Evolutionary conservation across 2,113 vertebrate species (phyloP), one percentile per base, ranked within the genome.

Genomic region (Oreochromis spilurus): DNA sequence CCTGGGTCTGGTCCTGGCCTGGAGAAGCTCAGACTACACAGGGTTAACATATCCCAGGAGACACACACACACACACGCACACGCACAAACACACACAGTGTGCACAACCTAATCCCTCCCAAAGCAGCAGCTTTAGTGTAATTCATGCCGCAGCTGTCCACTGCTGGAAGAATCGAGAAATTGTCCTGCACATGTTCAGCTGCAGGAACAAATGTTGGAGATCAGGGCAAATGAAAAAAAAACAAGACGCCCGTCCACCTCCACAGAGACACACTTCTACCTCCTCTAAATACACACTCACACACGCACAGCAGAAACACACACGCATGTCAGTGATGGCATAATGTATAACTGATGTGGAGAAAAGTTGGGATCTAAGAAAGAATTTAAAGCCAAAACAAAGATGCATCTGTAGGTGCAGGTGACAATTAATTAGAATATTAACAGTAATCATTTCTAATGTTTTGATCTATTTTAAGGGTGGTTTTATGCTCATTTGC

Each of bases 121-220:
- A 90, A 36, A 97, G 97, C 96, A 96, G 96, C 93, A 95, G 97
- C 96, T 97, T 97, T 96, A 97, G 96, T 97, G 96, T 97, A 97
- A 97, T 97, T 97, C 97, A 96, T 92, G 94, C 93, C 88, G 97
- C 97, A 98, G 97, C 97, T 98, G 97, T 98, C 96, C 91, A 89
- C 95, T 96, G 94, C 95, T 97, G 96, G 96, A 98, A 97, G 96
- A 97, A 96, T 96, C 92, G 94, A 95, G 97, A 97, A 97, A 96
- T 97, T 96, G 95, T 97, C 96, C 94, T 93, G 97, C 96, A 96
- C 95, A 96, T 96, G 96, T 97, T 97, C 97, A 97, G 97, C 97
- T 97, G 96, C 96, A 96, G 88, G 96, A 97, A 96, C 97, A 98
- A 97, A 98, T 97, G 97, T 96, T 95, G 95, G 86, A 84, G 88